Evolutionary conservation across 2,113 vertebrate genomes (phyloP).

Genomic region (Anoplopoma fimbria): DNA sequence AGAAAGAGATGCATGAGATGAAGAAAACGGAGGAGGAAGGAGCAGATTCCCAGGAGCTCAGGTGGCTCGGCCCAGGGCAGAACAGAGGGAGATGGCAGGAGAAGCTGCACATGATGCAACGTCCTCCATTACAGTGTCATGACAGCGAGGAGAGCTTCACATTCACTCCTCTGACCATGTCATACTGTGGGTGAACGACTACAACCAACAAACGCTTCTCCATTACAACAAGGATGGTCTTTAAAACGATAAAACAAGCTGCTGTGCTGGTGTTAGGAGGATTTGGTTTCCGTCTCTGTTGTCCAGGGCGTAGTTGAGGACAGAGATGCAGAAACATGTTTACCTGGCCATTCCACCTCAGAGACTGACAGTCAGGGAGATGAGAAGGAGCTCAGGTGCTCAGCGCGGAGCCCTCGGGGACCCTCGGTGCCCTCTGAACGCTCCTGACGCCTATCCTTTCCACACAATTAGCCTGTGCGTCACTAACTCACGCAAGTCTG

Average conservation of each 20-base stretch:
- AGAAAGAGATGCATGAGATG: conserved; percentile 17
- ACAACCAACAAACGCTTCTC: neutral
- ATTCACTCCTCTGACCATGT: conserved; percentile 44
- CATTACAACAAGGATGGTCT: neutral
- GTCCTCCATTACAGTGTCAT: conserved; percentile 66
- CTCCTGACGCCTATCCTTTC: conserved; percentile 81
- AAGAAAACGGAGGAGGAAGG: conserved; percentile 34
- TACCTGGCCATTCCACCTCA: conserved; percentile 85
- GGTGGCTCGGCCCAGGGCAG: conserved; percentile 70
- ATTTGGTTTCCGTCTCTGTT: conserved; percentile 9
- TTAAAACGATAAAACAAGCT: neutral
- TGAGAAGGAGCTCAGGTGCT: conserved; percentile 82
- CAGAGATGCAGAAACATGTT: conserved; percentile 75
- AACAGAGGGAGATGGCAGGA: conserved; percentile 65
- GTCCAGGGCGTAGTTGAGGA: conserved; percentile 42
- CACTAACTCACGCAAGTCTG: conserved; percentile 81
- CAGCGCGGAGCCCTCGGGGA: conserved; percentile 59
- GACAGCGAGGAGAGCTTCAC: conserved; percentile 32
- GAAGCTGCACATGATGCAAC: conserved; percentile 75
- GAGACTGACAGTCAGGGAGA: conserved; percentile 83
- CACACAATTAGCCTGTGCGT: conserved; percentile 83
- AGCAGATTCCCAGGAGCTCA: conserved; percentile 73
- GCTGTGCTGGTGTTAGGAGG: neutral
- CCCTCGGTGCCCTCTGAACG: conserved; percentile 64
- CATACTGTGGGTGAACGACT: neutral